Base-by-base conservation (phyloP, 2,113 vertebrate species). In the Coryphaenoides rupestris region DNA sequence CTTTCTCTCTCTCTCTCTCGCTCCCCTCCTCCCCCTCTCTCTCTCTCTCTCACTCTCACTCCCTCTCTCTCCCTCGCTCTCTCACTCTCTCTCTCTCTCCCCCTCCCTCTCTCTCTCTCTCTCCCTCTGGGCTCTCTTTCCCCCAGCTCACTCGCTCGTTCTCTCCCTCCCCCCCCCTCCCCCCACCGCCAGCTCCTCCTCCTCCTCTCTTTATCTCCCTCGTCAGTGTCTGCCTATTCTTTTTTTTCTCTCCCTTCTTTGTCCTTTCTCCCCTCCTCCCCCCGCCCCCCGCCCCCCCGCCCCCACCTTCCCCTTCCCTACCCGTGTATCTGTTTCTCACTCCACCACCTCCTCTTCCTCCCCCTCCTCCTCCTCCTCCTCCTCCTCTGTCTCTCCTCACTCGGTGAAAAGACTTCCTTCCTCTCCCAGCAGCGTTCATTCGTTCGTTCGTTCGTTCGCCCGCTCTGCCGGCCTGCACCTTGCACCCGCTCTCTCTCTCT, bases 321-420 rank as follows among this genome's bases (percentile, higher is more conserved):
- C 2, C 73, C 73, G 70, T 74, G 69, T 81, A 78, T 83, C 79
- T 58, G 73, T 82, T 79, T 86, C 77, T 75, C 77, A 56, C 80
- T 84, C 83, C 33, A 12, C 33, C 33, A 40, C 33, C 33, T 85
- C 83, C 77, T 80, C 84, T 76, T 55, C 63, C 76, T 75, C 74
- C 66, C 79, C 73, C 79, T 73, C 69, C 78, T 80, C 79, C n/a
- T n/a, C n/a, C 80, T 84, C 83, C 33, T 7, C 33, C 33, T 12
- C 33, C 33, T 85, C 83, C 77, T 80, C 84, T 76, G 55, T 65
- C 76, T 75, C 74, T 68, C 79, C 73, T 80, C 74, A 71, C 78
- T 80, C 79, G 75, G 74, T 78, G 66, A 81, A 79, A 79, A 12
- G 9, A 7, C 33, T 40, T 80, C 78, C 75, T 72, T 72, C 10